Conservation (phyloP, 2,797 vertebrate species). For the Botia almorhae region DNA sequence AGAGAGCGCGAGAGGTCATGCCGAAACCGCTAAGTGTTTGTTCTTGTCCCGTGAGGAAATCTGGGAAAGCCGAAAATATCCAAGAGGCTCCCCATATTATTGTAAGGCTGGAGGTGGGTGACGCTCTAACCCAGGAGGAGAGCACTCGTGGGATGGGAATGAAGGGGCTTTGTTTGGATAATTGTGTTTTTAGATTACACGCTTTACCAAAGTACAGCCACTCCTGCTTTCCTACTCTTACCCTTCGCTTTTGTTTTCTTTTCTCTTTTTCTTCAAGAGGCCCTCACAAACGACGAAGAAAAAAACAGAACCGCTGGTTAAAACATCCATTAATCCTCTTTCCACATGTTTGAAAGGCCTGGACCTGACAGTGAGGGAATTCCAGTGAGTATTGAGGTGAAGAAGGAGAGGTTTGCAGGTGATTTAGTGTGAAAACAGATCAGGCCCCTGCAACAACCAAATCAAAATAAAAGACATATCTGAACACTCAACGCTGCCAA, state of each 20-base stretch:
- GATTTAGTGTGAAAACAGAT: conserved; percentile 50
- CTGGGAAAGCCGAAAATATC: conserved; percentile 82
- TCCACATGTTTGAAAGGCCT: conserved; percentile 71
- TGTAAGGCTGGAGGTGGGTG: conserved; percentile 79
- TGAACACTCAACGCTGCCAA: conserved; percentile 41
- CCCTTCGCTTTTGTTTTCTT: conserved; percentile 71
- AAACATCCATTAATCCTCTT: conserved; percentile 64
- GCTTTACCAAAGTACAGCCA: conserved; percentile 75
- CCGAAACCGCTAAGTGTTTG: conserved; percentile 74
- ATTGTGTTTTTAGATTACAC: conserved; percentile 73
- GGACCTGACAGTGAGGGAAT: conserved; percentile 62
- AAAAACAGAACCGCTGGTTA: conserved; percentile 23
- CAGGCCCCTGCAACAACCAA: conserved; percentile 35
- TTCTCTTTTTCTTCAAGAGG: conserved; percentile 64
- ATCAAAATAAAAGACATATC: conserved; percentile 47
- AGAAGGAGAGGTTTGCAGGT: conserved; percentile 51
- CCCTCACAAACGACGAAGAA: conserved; percentile 46
- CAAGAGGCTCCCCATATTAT: conserved; percentile 75
- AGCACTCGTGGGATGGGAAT: conserved; percentile 69
- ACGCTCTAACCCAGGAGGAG: conserved; percentile 76
- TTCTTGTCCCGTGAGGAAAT: conserved; percentile 74
- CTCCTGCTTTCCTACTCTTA: conserved; percentile 75
- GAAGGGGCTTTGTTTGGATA: conserved; percentile 79
- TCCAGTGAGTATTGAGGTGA: conserved; percentile 44
- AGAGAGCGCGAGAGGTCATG: conserved; percentile 51